Conservation (phyloP, 2,797 vertebrate genomes). For the Lophotriccus pileatus region DNA sequence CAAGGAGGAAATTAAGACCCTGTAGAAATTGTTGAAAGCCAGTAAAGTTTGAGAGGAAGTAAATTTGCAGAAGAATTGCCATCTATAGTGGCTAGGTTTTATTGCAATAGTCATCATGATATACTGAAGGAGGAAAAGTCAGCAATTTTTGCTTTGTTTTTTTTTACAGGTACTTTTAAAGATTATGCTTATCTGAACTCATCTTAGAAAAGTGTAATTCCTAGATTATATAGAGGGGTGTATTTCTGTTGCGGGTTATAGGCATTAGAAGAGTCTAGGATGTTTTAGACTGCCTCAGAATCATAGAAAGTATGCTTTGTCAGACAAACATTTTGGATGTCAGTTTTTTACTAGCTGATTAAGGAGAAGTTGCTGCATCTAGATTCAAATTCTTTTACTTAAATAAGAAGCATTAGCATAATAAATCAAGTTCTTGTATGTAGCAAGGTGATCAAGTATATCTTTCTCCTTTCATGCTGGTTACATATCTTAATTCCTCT, state of each 20-base stretch:
- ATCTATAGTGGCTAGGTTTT: not conserved
- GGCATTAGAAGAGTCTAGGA: not conserved
- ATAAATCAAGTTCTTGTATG: not conserved
- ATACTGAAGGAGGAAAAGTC: not conserved
- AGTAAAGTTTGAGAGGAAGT: not conserved
- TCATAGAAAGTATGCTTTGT: not conserved
- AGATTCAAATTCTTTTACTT: not conserved
- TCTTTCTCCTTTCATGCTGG: not conserved
- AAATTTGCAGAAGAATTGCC: not conserved
- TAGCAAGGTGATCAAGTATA: not conserved
- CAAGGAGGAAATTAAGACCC: not conserved
- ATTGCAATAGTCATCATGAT: not conserved
- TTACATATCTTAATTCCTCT: not conserved
- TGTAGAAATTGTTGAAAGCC: not conserved
- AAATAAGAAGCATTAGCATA: not conserved
- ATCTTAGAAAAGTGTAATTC: not conserved
- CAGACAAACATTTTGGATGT: not conserved
- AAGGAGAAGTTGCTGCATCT: not conserved
- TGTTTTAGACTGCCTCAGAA: not conserved
- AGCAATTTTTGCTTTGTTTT: not conserved
- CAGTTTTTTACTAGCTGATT: not conserved
- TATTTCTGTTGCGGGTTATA: not conserved
- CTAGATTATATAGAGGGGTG: not conserved
- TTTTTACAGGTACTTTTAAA: not conserved
- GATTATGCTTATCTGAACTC: not conserved